Evolutionary conservation across 2,888 invertebrate genomes (phyloP).

Genomic region (Nematopogon swammerdamellus): DNA sequence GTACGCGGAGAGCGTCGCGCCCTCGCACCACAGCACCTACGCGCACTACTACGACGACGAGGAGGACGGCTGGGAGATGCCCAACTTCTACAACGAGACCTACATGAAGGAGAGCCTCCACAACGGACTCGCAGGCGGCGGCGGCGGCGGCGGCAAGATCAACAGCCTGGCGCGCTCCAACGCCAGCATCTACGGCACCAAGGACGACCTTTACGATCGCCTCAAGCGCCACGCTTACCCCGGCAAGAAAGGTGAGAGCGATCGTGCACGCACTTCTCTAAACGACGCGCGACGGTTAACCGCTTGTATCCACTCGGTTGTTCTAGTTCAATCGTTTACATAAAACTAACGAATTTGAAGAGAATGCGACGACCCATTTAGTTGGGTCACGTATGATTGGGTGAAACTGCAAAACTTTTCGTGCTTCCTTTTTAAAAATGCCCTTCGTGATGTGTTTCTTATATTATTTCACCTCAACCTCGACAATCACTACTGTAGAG

Average conservation of each 20-base stretch:
- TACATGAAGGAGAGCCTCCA: conserved; percentile 94
- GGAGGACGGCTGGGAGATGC: conserved; percentile 97
- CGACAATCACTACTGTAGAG: too few species aligned
- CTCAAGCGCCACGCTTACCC: conserved; percentile 93
- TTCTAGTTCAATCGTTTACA: too few species aligned
- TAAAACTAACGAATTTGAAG: too few species aligned
- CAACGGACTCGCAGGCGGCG: conserved; percentile 76
- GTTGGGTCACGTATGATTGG: too few species aligned
- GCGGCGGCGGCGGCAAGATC: conserved; percentile 80
- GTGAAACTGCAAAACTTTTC: too few species aligned
- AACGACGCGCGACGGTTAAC: too few species aligned
- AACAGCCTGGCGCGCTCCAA: conserved; percentile 91
- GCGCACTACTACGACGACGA: conserved; percentile 95
- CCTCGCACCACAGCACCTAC: conserved; percentile 92
- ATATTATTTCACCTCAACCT: too few species aligned
- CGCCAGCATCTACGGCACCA: conserved; percentile 91
- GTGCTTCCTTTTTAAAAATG: too few species aligned
- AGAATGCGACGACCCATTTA: too few species aligned
- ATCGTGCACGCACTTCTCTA: too few species aligned
- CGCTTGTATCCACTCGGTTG: too few species aligned
- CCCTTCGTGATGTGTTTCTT: too few species aligned
- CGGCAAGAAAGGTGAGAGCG: conserved; percentile 90
- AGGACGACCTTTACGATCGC: conserved; percentile 93
- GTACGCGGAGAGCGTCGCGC: conserved; percentile 92
- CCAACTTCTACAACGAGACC: conserved; percentile 94